Percentiles rank a stretch among this genome's conserved stretches.
Evolutionary conservation across 2,113 vertebrate species (phyloP).

Genomic region (Bufo bufo): DNA sequence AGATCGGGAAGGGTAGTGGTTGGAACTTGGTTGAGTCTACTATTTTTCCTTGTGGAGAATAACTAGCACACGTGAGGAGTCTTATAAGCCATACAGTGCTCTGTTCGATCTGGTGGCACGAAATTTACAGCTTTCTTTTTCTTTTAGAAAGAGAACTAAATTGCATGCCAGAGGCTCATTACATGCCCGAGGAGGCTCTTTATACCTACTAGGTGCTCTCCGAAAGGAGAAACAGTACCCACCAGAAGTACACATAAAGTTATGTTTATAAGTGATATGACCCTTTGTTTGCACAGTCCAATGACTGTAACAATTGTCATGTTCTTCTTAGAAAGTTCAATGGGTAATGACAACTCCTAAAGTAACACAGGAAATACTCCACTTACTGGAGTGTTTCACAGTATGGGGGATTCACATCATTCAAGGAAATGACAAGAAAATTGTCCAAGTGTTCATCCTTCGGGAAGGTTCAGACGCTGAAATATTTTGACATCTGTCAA

Average conservation of each 20-base stretch:
- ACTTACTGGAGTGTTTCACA: slow-evolving; percentile 20
- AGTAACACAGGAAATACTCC: slow-evolving; percentile 36
- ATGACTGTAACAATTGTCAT: background rate
- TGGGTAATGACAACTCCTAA: background rate
- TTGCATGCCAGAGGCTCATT: too few species aligned
- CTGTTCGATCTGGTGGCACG: too few species aligned
- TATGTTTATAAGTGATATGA: background rate
- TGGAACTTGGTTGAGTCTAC: too few species aligned
- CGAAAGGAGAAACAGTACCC: background rate
- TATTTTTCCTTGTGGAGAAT: too few species aligned
- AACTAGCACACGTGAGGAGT: too few species aligned
- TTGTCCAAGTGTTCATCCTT: slow-evolving; percentile 55
- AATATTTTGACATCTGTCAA: slow-evolving; percentile 58
- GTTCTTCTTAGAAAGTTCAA: slow-evolving; percentile 24
- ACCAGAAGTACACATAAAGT: background rate
- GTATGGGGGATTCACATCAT: slow-evolving; percentile 38
- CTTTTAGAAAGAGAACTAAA: too few species aligned
- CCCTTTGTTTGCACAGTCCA: background rate
- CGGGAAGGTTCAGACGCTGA: slow-evolving; percentile 52
- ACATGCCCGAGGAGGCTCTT: too few species aligned
- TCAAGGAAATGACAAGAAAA: slow-evolving; percentile 54
- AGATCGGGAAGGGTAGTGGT: too few species aligned
- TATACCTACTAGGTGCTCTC: too few species aligned
- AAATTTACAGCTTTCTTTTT: too few species aligned
- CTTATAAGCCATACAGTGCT: too few species aligned